These are phyloP conservation scores for Anseranas semipalmata DNA, from an alignment of 2,113 vertebrate genomes.

Conservation along the genomic window DNA sequence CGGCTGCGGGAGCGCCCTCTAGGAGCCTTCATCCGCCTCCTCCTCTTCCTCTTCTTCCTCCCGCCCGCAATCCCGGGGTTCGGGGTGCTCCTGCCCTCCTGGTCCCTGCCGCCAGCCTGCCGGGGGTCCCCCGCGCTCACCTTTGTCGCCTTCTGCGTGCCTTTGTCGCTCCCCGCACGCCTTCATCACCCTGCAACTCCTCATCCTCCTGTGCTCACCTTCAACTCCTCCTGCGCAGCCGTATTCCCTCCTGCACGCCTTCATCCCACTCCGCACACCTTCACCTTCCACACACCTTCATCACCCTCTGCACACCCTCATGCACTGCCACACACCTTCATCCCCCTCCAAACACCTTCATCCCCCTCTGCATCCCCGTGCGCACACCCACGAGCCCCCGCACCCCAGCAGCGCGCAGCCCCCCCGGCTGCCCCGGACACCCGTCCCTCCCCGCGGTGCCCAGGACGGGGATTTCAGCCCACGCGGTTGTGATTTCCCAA, in stretches of 20 bases:
- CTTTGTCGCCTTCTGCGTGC: background rate
- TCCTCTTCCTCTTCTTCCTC: background rate
- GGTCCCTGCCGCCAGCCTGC: accelerated
- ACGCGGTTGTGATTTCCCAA: accelerated
- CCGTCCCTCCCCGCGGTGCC: accelerated
- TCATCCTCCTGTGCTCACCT: background rate
- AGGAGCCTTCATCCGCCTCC: background rate
- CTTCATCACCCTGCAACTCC: background rate
- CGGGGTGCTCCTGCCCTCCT: background rate
- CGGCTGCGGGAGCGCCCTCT: background rate
- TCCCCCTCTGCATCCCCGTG: background rate
- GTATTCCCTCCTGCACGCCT: background rate
- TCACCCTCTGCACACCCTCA: background rate
- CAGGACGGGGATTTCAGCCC: background rate
- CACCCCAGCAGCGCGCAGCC: background rate
- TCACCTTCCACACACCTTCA: too few species aligned
- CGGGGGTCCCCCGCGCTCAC: too few species aligned
- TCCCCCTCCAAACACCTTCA: too few species aligned
- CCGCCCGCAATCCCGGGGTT: too few species aligned
- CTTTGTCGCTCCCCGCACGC: too few species aligned
- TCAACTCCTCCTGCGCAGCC: accelerated
- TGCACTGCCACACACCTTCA: too few species aligned
- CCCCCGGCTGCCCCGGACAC: accelerated
- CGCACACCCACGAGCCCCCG: too few species aligned
- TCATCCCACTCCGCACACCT: background rate